phyloP scores from a whole-genome alignment of 2,113 vertebrate genomes.

The Sylvia atricapilla region DNA sequence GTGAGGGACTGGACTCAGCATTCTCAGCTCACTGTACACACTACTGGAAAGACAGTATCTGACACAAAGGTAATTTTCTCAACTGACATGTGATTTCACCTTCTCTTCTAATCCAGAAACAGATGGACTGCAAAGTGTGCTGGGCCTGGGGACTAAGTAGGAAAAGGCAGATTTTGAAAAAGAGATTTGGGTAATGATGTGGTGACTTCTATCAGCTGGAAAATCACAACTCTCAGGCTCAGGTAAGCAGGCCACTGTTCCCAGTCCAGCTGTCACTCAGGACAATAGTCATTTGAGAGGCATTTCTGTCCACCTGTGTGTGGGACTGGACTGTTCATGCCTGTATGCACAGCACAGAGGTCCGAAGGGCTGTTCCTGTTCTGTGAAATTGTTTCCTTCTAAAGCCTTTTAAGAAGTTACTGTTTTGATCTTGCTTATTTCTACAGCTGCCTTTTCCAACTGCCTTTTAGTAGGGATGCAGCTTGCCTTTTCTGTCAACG shows the following conservation, averaged over 20 bases:
- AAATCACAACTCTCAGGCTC: background rate
- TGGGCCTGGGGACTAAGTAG: background rate
- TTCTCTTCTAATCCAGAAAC: background rate
- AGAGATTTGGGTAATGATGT: background rate
- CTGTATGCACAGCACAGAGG: background rate
- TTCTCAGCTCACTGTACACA: background rate
- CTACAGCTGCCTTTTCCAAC: background rate
- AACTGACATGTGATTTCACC: background rate
- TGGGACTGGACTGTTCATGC: background rate
- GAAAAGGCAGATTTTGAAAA: background rate
- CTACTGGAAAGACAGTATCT: background rate
- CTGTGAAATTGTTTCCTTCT: background rate
- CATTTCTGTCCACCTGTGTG: background rate
- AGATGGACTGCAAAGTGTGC: background rate
- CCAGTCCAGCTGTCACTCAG: background rate
- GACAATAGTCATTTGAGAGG: background rate
- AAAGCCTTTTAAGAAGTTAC: background rate
- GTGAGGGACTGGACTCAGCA: background rate
- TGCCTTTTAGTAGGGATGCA: background rate
- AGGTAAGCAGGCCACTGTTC: background rate
- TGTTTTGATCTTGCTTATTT: background rate
- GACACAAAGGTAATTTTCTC: background rate
- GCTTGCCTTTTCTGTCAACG: background rate
- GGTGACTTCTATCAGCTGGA: background rate
- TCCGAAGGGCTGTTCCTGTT: background rate